Evolutionary conservation across 2,797 vertebrate species (phyloP), one percentile per base, ranked within the genome.

Genomic region (Alauda arvensis): DNA sequence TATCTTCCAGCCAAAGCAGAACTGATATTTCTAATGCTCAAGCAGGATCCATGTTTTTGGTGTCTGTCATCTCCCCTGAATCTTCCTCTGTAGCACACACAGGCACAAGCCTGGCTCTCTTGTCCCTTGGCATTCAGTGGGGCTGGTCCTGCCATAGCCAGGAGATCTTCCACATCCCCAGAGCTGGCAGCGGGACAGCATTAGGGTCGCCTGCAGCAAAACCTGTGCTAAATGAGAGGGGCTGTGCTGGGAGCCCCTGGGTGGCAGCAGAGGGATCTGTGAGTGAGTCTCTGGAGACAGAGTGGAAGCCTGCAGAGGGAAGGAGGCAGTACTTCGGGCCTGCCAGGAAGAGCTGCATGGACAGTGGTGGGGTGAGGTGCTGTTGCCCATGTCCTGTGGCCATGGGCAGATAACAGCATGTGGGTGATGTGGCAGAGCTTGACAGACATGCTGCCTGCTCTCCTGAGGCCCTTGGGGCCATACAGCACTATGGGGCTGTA

Each of bases 171-270:
- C 2, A 14, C 10, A 4, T 67, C 25, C 20, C 25, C 2, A 1
- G 37, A 42, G 56, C 56, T 84, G 76, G 48, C 33, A 55, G 68
- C 52, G 43, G 71, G 31, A 33, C 43, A 52, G 65, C 5, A 10
- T 46, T 65, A 39, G 56, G 43, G 61, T 31, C 53, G 69, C n/a
- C 17, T 79, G 40, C 72, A 79, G 68, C 77, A 57, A 20, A 76
- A 21, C 31, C n/a, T 3, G 0, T 66, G 57, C 67, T 77, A 13
- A 37, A 45, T 0, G 0, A 45, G 67, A 49, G 59, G 46, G 39
- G 24, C 34, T 82, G 42, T 76, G 52, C 21, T 53, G n/a, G 31
- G 59, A 60, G 25, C 18, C 59, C 1, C 0, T 25, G 53, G 12
- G 14, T n/a, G 34, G 46, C 16, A 33, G n/a, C 6, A 6, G 37